phyloP scores from a whole-genome alignment of 2,113 vertebrate genomes.

The Corythornis vintsioides region DNA sequence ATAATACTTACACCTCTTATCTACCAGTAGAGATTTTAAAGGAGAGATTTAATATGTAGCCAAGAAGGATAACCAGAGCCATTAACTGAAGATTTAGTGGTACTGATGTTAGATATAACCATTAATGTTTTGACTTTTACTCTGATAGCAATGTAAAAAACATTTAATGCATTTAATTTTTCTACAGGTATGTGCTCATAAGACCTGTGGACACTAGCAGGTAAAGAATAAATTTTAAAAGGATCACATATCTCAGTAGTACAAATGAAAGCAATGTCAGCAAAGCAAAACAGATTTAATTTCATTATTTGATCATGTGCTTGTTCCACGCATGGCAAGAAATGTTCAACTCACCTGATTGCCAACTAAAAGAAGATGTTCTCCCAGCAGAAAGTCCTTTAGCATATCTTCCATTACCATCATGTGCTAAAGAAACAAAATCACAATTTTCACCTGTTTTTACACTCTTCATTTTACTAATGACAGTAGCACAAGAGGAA shows the following conservation, averaged over 20 bases:
- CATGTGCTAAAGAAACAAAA: conserved; percentile 84
- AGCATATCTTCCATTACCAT: conserved; percentile 97
- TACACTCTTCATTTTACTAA: not conserved
- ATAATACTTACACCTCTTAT: not conserved
- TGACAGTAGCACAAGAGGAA: not conserved
- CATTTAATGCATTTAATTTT: not conserved
- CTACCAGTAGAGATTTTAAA: not conserved
- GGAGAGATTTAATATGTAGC: not conserved
- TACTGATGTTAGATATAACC: not conserved
- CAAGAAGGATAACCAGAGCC: not conserved
- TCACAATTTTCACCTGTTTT: not conserved
- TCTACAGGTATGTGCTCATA: not conserved
- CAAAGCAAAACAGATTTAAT: not conserved
- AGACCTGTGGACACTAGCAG: not conserved
- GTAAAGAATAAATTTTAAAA: not conserved
- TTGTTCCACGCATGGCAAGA: not conserved
- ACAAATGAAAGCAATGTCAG: not conserved
- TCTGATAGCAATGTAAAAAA: not conserved
- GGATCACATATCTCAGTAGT: not conserved
- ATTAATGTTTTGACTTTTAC: not conserved
- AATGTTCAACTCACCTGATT: conserved; percentile 88
- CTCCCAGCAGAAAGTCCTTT: conserved; percentile 94
- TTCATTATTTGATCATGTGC: not conserved
- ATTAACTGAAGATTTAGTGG: not conserved
- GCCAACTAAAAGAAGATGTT: conserved; percentile 94